Evolutionary conservation across 2,888 invertebrate genomes (phyloP).

Genomic region (Tenthredo mesomela): DNA sequence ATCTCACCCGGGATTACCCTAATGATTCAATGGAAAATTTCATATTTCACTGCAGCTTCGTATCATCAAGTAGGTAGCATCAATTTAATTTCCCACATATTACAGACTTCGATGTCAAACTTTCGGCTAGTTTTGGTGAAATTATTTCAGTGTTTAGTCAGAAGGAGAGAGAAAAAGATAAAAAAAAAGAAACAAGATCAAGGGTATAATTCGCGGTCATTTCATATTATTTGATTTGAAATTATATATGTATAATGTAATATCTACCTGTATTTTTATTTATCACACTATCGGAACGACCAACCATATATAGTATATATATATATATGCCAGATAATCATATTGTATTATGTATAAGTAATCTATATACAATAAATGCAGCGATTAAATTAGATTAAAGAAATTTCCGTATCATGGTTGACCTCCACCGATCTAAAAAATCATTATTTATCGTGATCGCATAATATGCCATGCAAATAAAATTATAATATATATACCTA

Average conservation of each 20-base stretch:
- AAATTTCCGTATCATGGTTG: background rate
- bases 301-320: background rate
- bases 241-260: background rate
- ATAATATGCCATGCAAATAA: no score
- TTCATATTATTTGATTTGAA: background rate
- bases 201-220: slow-evolving; percentile 5
- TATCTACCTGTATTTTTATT: background rate
- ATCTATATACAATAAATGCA: background rate
- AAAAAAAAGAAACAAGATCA: slow-evolving; percentile 1
- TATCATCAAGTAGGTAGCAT: background rate
- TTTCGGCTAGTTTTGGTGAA: background rate
- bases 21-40: background rate
- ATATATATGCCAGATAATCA: background rate
- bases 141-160: background rate
- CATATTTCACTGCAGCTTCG: background rate
- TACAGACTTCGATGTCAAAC: slow-evolving; percentile 5
- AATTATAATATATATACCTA: no score
- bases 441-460: no score
- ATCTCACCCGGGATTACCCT: no score
- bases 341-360: background rate
- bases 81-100: background rate
- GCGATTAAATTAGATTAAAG: background rate
- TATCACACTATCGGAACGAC: background rate
- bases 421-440: no score
- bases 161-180: background rate